Conservation (phyloP, 1,140 invertebrate genomes). For the Geopemphigus sp. region DNA sequence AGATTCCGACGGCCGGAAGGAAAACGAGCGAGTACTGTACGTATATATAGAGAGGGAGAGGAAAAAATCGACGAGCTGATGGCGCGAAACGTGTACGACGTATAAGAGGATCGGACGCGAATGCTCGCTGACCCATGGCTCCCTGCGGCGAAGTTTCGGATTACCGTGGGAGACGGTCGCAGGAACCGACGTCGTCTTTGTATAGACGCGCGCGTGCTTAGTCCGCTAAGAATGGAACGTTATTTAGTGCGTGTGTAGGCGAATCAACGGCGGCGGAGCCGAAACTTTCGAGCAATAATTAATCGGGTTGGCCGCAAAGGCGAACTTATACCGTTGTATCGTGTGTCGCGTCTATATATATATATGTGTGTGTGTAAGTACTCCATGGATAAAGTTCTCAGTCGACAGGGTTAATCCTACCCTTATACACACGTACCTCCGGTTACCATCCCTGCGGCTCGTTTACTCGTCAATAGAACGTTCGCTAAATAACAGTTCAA, state of each 20-base stretch:
- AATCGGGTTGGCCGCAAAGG: conserved; percentile 26
- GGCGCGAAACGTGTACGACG: neutral
- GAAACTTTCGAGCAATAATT: conserved; percentile 42
- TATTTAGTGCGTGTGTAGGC: neutral
- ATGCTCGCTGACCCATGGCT: conserved; percentile 43
- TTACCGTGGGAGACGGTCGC: no score
- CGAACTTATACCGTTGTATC: conserved; percentile 17
- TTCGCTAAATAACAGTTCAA: conserved; percentile 35
- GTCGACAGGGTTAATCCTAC: neutral
- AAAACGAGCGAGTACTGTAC: no score
- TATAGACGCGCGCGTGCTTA: neutral
- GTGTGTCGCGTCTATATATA: neutral
- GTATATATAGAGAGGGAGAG: neutral
- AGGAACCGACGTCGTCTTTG: neutral
- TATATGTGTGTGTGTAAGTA: neutral
- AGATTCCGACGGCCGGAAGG: neutral
- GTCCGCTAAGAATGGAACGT: neutral
- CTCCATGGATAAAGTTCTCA: neutral
- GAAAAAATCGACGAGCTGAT: conserved; percentile 11
- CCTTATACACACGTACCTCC: no score
- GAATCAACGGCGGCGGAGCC: neutral
- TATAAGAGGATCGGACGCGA: conserved; percentile 5
- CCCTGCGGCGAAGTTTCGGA: conserved; percentile 2
- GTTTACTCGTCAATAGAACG: conserved; percentile 29
- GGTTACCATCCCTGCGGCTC: neutral